Conservation (phyloP, 2,888 invertebrate species). For the Neoscelio sp. region DNA sequence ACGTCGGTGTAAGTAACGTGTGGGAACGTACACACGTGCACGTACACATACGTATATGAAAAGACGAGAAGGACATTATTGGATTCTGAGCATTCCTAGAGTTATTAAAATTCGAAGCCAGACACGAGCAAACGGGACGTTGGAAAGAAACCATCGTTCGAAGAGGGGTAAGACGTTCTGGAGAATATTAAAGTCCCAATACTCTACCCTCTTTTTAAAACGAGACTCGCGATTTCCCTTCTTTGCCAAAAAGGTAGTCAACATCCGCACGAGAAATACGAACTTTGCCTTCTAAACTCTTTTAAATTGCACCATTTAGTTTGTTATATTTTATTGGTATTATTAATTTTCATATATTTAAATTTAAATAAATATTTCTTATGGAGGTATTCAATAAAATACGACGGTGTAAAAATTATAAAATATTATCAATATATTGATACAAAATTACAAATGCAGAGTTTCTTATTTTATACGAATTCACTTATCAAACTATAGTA, state of each 20-base stretch:
- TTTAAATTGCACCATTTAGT: slow-evolving; percentile 3
- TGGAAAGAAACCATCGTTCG: slow-evolving; percentile 69
- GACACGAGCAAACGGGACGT: slow-evolving; percentile 74
- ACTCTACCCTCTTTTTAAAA: slow-evolving; percentile 72
- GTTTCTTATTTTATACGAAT: no score
- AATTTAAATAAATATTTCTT: no score
- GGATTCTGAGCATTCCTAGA: slow-evolving; percentile 82
- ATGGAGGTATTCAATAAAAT: no score
- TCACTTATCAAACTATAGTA: no score
- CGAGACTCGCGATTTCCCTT: slow-evolving; percentile 66
- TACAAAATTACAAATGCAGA: no score
- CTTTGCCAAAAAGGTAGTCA: slow-evolving; percentile 56
- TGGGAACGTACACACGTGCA: slow-evolving; percentile 6
- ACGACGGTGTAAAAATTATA: no score
- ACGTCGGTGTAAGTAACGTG: slow-evolving; percentile 29
- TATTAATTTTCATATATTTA: slow-evolving; percentile 12
- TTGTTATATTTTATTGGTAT: background rate
- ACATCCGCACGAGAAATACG: slow-evolving; percentile 43
- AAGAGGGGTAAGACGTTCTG: slow-evolving; percentile 73
- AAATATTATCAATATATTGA: no score
- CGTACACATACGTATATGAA: slow-evolving; percentile 63
- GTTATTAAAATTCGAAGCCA: slow-evolving; percentile 83
- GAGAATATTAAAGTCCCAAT: slow-evolving; percentile 80
- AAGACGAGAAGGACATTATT: slow-evolving; percentile 79
- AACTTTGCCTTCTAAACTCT: slow-evolving; percentile 11